Base-by-base conservation (phyloP, 2,888 invertebrate genomes). In the Aproaerema taeniolella region DNA sequence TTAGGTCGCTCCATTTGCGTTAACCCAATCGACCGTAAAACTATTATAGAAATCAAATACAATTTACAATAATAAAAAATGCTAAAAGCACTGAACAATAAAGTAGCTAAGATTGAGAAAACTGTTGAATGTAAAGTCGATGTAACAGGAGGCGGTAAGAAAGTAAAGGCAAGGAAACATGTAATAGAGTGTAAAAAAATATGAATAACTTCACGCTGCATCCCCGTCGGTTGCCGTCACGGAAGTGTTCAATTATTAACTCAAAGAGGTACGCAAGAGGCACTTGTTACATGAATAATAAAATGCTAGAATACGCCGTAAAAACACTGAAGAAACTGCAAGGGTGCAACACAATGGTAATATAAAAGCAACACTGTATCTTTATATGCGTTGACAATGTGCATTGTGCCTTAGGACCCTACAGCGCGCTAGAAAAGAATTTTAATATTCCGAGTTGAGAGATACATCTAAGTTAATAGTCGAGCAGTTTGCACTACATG, bases 351-450 rank as follows among this genome's bases (percentile, higher is more conserved):
- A 85, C 85, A 85, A 85, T 83, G 61, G 79, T 56, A 66, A 62
- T 78, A 73, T 81, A 76, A 81, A 81, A 58, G 81, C 80, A 77
- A 82, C 83, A 79, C 50, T 82, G 80, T 82, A 74, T 71, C 68
- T 80, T 81, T 78, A 77, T 72, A 68, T 63, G 67, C 75, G 76
- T 76, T 80, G 80, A 83, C 82, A 83, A 76, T 80, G 71, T 75
- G 74, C 73, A 81, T 76, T 82, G 81, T 80, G 69, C 75, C 65
- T 71, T 64, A 72, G 58, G 60, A 58, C 49, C 34, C 35, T 20
- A 31, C 25, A 40, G 39, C 48, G 48, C 36, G 43, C 47, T 45
- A 45, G 53, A 38, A 50, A 50, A 53, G 59, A 61, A 64, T 64
- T 62, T 68, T 62, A 64, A 64, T 65, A 66, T 55, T 52, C 56